Evolutionary conservation across 2,888 invertebrate species (phyloP).

Genomic region (Cataglyphis cursor): DNA sequence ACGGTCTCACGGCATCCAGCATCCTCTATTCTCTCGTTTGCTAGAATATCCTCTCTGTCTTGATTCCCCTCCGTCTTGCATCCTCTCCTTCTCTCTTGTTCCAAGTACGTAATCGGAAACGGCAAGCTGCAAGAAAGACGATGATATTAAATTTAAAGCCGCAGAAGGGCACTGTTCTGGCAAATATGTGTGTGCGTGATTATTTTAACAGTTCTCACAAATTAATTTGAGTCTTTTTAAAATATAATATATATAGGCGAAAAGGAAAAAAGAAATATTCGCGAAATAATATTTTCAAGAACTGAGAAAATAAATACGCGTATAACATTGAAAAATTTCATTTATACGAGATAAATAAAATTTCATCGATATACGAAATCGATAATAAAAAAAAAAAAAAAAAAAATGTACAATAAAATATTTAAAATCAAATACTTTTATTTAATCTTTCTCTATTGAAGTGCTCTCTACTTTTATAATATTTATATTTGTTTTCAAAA

Average conservation of each 20-base stretch:
- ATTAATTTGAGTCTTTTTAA: slow-evolving; percentile 9
- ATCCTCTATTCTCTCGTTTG: slow-evolving; percentile 63
- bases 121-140: slow-evolving; percentile 53
- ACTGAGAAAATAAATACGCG: slow-evolving; percentile 22
- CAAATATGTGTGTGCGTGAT: neutral
- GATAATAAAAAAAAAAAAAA: neutral
- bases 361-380: neutral
- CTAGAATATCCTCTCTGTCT: slow-evolving; percentile 44
- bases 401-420: too few relatives aligned
- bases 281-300: neutral
- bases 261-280: slow-evolving; percentile 4
- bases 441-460: neutral
- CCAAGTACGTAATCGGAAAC: slow-evolving; percentile 66
- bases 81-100: slow-evolving; percentile 13
- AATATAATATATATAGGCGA: neutral
- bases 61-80: slow-evolving; percentile 44
- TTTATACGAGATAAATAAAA: neutral
- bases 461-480: neutral
- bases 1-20: slow-evolving; percentile 65
- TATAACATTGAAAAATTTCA: neutral
- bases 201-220: slow-evolving; percentile 37
- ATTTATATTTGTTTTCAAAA: slow-evolving; percentile 1
- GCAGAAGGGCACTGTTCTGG: slow-evolving; percentile 44
- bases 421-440: neutral
- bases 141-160: slow-evolving; percentile 50